Evolutionary conservation across 1,140 invertebrate genomes (phyloP).

Genomic region (Hestina assimilis): DNA sequence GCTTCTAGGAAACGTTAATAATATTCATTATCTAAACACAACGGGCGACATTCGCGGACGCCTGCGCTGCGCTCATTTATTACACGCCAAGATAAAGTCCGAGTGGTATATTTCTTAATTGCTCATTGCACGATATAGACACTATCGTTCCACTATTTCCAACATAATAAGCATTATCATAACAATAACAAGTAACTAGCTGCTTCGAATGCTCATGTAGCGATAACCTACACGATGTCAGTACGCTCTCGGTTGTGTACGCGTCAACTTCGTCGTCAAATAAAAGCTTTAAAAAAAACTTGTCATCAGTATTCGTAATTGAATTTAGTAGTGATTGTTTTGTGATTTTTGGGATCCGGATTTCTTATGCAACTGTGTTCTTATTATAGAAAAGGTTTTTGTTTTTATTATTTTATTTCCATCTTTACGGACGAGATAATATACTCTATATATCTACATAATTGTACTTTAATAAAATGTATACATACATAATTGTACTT

Average conservation of each 20-base stretch:
- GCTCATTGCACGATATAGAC: conserved; percentile 67
- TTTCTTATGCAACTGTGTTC: too few species aligned
- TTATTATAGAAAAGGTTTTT: too few species aligned
- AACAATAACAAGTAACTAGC: conserved; percentile 72
- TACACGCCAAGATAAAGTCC: conserved; percentile 49
- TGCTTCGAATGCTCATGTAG: conserved; percentile 28
- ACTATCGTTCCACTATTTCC: conserved; percentile 68
- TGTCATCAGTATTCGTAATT: too few species aligned
- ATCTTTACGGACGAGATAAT: too few species aligned
- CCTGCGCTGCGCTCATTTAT: conserved; percentile 43
- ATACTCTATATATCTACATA: too few species aligned
- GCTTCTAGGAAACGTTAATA: conserved; percentile 49
- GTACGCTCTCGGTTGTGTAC: conserved; percentile 26
- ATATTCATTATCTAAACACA: conserved; percentile 37
- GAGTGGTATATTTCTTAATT: conserved; percentile 70
- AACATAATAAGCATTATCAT: conserved; percentile 76
- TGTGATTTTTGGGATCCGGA: too few species aligned
- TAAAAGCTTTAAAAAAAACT: not conserved
- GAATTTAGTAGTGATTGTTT: too few species aligned
- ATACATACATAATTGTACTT: too few species aligned
- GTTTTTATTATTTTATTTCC: too few species aligned
- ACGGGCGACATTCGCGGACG: conserved; percentile 41
- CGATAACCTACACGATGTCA: conserved; percentile 39
- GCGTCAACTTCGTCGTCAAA: conserved; percentile 21
- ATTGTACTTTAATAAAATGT: too few species aligned